A percentile compares a stretch with the other conserved stretches of the same genome.
Evolutionary conservation across 2,888 invertebrate genomes (phyloP).

Genomic region (Choreutis nemorana): DNA sequence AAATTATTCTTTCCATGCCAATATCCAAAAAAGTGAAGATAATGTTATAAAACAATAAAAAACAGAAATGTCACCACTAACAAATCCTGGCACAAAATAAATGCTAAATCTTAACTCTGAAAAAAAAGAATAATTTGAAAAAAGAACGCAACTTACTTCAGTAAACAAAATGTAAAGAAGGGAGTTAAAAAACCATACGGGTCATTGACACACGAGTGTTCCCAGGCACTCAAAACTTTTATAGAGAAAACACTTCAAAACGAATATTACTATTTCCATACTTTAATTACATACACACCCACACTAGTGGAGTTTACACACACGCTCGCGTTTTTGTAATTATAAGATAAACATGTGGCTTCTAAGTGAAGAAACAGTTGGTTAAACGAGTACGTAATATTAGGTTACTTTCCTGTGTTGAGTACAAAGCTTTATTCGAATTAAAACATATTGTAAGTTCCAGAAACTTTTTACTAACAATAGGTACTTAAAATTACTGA

Average conservation of each 20-base stretch:
- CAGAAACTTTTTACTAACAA: too few species aligned
- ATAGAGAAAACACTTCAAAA: conserved; percentile 66
- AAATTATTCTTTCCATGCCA: too few species aligned
- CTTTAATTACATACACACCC: conserved; percentile 56
- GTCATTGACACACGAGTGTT: conserved; percentile 48
- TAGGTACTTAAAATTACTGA: too few species aligned
- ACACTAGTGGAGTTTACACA: conserved; percentile 25
- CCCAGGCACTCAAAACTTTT: conserved; percentile 59
- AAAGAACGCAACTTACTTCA: too few species aligned
- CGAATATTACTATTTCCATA: conserved; percentile 63
- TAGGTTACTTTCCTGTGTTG: conserved; percentile 30
- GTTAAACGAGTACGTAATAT: conserved; percentile 30
- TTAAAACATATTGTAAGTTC: conserved; percentile 12
- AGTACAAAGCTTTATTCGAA: conserved; percentile 9
- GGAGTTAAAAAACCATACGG: conserved; percentile 37
- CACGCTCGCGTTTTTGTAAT: conserved; percentile 22
- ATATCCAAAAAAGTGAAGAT: too few species aligned
- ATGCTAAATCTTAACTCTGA: too few species aligned
- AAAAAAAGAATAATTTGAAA: too few species aligned
- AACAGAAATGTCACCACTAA: too few species aligned
- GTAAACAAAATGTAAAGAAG: too few species aligned
- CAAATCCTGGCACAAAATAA: too few species aligned
- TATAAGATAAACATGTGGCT: conserved; percentile 57
- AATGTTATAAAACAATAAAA: too few species aligned
- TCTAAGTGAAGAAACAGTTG: conserved; percentile 32